A percentile compares a stretch with the other conserved stretches of the same genome.
Evolutionary conservation across 2,888 invertebrate genomes (phyloP).

Genomic region (Epinotia brunnichana): DNA sequence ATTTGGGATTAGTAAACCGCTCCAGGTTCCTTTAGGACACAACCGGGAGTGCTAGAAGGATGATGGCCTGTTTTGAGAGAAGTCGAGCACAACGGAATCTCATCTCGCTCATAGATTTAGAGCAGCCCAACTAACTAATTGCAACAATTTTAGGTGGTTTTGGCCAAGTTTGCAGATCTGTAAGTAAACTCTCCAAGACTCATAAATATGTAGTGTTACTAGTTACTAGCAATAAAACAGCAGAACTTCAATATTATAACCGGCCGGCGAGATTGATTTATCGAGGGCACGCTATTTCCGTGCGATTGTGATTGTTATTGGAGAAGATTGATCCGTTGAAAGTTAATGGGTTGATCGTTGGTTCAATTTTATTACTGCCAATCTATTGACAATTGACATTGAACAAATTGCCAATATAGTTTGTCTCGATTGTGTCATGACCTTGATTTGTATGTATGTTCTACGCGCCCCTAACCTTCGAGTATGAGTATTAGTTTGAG

Average conservation of each 20-base stretch:
- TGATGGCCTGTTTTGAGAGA: no score
- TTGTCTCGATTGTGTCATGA: neutral
- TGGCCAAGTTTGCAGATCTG: neutral
- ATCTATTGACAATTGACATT: neutral
- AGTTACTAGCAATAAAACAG: constrained; percentile 19
- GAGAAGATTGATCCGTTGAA: constrained; percentile 12
- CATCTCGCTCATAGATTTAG: no score
- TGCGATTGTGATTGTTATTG: constrained; percentile 11
- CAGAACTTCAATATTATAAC: constrained; percentile 6
- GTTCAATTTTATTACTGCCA: constrained; percentile 5
- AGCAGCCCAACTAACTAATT: no score
- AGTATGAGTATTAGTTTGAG: no score
- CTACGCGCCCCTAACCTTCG: no score
- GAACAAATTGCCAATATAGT: no score
- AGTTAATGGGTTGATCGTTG: constrained; percentile 12
- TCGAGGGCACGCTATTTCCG: constrained; percentile 13
- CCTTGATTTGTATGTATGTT: neutral
- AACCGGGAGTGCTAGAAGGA: no score
- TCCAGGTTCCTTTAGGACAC: no score
- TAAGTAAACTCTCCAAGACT: neutral
- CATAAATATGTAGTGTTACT: constrained; percentile 1
- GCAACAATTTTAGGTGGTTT: neutral
- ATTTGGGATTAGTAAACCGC: no score
- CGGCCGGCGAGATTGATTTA: constrained; percentile 22
- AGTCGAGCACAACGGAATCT: no score